Evolutionary conservation across 1,140 invertebrate genomes (phyloP).

Genomic region (Laupala kohalensis): DNA sequence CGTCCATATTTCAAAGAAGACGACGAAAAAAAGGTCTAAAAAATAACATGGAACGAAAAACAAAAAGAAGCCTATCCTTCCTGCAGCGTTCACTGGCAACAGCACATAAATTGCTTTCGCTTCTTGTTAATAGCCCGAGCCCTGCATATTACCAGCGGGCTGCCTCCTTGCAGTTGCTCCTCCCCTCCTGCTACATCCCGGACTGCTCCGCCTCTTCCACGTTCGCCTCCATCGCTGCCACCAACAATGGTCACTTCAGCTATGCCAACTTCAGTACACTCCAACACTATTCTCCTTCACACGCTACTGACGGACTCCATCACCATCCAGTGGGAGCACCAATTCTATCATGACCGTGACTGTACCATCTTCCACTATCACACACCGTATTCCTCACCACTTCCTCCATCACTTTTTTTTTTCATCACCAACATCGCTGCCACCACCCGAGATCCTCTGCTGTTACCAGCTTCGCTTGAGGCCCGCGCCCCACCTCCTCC

Average conservation of each 20-base stretch:
- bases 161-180: not conserved
- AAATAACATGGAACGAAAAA: conserved; percentile 6
- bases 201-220: not conserved
- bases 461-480: not conserved
- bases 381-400: no score
- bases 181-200: not conserved
- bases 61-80: conserved; percentile 4
- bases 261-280: no score
- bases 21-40: not conserved
- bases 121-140: conserved; percentile 11
- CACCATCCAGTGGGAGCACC: no score
- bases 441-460: not conserved
- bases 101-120: conserved; percentile 13
- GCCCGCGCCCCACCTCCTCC: not conserved
- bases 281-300: no score
- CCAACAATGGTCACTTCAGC: not conserved
- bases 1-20: conserved; percentile 4
- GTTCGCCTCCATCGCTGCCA: not conserved
- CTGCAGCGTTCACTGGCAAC: conserved; percentile 3
- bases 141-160: conserved; percentile 5
- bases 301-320: no score
- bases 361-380: no score
- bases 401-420: no score
- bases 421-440: no score
- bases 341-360: no score